Conservation (phyloP, 2,113 vertebrate species). For the Fregetta grallaria region DNA sequence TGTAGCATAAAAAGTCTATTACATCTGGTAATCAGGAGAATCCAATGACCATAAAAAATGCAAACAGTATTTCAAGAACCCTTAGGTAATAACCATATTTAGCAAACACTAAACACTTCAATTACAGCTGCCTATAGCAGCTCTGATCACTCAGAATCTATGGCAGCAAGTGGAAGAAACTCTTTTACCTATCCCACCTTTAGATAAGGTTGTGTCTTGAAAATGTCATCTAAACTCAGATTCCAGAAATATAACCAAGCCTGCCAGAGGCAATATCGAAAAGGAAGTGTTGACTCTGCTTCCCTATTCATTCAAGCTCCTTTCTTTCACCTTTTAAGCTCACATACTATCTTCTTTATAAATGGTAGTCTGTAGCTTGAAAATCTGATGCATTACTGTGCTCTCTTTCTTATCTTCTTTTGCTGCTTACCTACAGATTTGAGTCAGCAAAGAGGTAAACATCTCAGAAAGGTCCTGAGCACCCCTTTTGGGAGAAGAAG, state of each 20-base stretch:
- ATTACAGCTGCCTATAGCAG: conserved; percentile 36
- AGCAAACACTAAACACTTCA: conserved; percentile 61
- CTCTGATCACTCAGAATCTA: conserved; percentile 13
- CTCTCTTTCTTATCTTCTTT: neutral
- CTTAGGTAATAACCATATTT: conserved; percentile 65
- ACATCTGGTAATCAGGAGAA: conserved; percentile 31
- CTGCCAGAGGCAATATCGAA: neutral
- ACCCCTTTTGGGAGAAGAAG: neutral
- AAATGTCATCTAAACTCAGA: neutral
- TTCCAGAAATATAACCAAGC: neutral
- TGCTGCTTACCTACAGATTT: neutral
- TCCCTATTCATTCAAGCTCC: neutral
- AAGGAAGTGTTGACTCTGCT: neutral
- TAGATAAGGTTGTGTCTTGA: neutral
- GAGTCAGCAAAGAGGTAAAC: neutral
- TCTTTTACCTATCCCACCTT: neutral
- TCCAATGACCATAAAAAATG: conserved; percentile 56
- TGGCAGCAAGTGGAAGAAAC: neutral
- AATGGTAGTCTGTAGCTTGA: neutral
- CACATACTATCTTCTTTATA: neutral
- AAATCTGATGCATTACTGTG: neutral
- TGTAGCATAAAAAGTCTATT: conserved; percentile 62
- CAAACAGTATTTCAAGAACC: conserved; percentile 61
- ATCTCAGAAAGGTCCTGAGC: neutral
- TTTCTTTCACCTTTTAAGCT: neutral